phyloP scores from a whole-genome alignment of 2,888 invertebrate genomes.

The Tenthredo livida region DNA sequence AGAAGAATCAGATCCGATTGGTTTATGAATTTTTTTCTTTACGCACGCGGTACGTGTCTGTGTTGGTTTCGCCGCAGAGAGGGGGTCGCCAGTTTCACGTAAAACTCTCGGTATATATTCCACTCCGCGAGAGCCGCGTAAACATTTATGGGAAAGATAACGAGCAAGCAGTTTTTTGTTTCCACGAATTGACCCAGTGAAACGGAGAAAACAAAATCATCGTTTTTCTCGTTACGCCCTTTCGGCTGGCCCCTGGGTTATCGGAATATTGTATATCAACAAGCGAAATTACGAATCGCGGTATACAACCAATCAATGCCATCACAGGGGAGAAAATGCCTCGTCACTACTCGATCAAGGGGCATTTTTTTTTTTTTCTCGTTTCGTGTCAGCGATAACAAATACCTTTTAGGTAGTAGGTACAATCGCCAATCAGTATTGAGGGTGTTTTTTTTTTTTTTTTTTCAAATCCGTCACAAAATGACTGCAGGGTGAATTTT shows the following conservation, averaged over 20 bases:
- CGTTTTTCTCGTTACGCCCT: background rate
- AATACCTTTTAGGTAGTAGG: background rate
- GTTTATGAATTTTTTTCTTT: no score
- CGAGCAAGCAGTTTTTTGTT: background rate
- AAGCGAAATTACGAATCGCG: slow-evolving; percentile 1
- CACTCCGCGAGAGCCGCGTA: no score
- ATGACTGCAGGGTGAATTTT: background rate
- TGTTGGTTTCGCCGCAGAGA: no score
- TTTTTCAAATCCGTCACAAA: background rate
- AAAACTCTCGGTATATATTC: no score
- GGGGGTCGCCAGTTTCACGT: no score
- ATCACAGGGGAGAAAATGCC: slow-evolving; percentile 10
- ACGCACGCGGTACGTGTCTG: no score
- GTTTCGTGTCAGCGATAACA: background rate
- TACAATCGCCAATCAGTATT: background rate
- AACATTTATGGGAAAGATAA: background rate
- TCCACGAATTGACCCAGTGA: background rate
- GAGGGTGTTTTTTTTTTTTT: no score
- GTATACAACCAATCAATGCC: slow-evolving; percentile 1
- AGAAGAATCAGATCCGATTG: no score
- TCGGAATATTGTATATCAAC: slow-evolving; percentile 22
- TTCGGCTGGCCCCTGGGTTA: background rate
- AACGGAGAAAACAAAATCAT: background rate
- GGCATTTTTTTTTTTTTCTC: background rate
- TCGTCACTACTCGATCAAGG: slow-evolving; percentile 7